Evolutionary conservation across 2,888 invertebrate species (phyloP).

Genomic region (Dione juno): DNA sequence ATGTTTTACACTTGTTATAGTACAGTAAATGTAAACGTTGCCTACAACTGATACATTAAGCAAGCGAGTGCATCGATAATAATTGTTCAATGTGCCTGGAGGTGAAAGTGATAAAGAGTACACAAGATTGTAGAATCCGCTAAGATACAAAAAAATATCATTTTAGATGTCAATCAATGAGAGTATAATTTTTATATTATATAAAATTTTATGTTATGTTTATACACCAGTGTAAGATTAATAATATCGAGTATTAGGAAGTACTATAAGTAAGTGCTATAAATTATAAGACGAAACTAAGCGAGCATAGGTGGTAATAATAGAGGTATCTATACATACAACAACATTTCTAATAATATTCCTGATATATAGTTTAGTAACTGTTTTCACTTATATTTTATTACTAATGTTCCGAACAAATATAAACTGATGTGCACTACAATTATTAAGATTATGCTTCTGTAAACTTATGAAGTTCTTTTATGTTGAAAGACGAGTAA

Average conservation of each 20-base stretch:
- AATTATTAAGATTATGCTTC: neutral
- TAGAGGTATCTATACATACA: too few species aligned
- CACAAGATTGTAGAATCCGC: conserved; percentile 25
- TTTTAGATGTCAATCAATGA: conserved; percentile 6
- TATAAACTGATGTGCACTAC: too few species aligned
- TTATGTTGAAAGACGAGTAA: neutral
- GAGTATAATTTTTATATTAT: neutral
- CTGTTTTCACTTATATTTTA: too few species aligned
- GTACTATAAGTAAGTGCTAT: too few species aligned
- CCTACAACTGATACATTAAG: conserved; percentile 6
- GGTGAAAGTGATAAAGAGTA: conserved; percentile 31
- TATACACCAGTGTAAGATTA: neutral
- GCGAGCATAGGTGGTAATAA: too few species aligned
- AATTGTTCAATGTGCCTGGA: conserved; percentile 15
- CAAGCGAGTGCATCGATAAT: conserved; percentile 17
- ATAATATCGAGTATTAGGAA: neutral
- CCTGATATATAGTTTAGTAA: too few species aligned
- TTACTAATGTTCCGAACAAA: too few species aligned
- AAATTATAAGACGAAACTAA: too few species aligned
- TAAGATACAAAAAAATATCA: conserved; percentile 14
- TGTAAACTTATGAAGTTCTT: neutral
- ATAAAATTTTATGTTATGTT: neutral
- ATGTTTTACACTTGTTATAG: conserved; percentile 5
- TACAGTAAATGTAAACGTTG: neutral
- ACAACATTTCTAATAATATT: too few species aligned